Base-by-base conservation (phyloP, 2,113 vertebrate species). In the Centrocercus urophasianus region DNA sequence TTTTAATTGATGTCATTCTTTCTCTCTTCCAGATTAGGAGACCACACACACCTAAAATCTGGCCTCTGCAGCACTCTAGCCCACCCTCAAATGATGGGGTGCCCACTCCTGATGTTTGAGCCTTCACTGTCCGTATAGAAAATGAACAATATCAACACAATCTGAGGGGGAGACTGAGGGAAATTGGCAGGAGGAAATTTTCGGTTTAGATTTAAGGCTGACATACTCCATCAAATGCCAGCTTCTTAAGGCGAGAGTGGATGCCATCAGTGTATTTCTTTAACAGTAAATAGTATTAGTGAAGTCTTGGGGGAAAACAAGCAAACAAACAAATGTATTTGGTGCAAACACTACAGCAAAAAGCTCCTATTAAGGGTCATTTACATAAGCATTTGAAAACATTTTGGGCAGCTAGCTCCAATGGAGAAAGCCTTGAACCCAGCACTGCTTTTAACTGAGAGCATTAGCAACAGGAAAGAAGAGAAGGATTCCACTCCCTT, bases 381-480 rank as follows among this genome's bases (percentile, higher is more conserved):
- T 73, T 83, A 54, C 36, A n/a, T 11, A 80, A n/a, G 47, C 74
- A 70, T 88, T 89, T 83, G 56, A 93, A 95, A 92, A 71, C 38
- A 81, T 77, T 91, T 74, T 9, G 16, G 40, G 18, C 83, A 66
- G 75, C 92, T 60, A 93, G 71, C 20, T 87, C 14, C 54, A 67
- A 79, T 25, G 38, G 47, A 85, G 77, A 89, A 94, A 63, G 38
- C 45, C 50, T 92, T 82, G 70, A 90, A 30, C 13, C 13, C 59
- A 79, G 30, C 43, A 81, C 28, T n/a, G 30, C 52, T 78, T 43
- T 27, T 24, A 90, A 89, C 42, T 28, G 45, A 86, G 56, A 28
- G 22, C 83, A 60, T 61, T 47, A 93, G 67, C n/a, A 92, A 48
- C 18, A 24, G 63, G 43, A 78, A 92, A 59, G 47, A 72, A 86